Percentiles rank a stretch among this genome's conserved stretches.
Conservation (phyloP, 2,888 invertebrate species). For the Campoplex nolae region DNA sequence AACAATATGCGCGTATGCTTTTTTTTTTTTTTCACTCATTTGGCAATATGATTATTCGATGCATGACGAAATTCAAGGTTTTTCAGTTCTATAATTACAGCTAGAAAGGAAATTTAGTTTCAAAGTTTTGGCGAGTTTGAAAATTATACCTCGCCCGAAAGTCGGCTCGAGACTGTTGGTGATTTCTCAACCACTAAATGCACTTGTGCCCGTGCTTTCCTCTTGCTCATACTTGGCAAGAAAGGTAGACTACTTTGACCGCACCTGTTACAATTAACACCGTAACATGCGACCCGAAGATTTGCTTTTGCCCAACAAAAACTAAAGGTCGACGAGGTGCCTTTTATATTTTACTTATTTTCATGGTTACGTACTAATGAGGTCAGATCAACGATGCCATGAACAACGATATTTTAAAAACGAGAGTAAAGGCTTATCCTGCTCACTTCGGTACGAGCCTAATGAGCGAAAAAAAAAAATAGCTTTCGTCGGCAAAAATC, state of each 20-base stretch:
- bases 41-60: not conserved
- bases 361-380: not conserved
- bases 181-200: conserved; percentile 43
- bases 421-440: not conserved
- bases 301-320: not conserved
- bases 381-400: not conserved
- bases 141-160: conserved; percentile 42
- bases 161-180: conserved; percentile 7
- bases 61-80: conserved; percentile 23
- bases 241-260: conserved; percentile 38
- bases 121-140: conserved; percentile 57
- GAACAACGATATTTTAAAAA: not conserved
- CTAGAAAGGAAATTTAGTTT: conserved; percentile 48
- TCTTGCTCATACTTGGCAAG: not conserved
- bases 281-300: conserved; percentile 2
- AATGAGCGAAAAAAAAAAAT: conserved; percentile 1
- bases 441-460: not conserved
- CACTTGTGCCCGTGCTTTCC: conserved; percentile 33
- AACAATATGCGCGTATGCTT: not conserved
- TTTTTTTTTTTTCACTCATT: not conserved
- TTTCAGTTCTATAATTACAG: conserved; percentile 40
- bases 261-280: conserved; percentile 57
- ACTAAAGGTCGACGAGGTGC: not conserved
- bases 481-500: not conserved
- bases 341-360: not conserved